phyloP scores from a whole-genome alignment of 2,888 invertebrate species.

The Oxystoma pomonae region DNA sequence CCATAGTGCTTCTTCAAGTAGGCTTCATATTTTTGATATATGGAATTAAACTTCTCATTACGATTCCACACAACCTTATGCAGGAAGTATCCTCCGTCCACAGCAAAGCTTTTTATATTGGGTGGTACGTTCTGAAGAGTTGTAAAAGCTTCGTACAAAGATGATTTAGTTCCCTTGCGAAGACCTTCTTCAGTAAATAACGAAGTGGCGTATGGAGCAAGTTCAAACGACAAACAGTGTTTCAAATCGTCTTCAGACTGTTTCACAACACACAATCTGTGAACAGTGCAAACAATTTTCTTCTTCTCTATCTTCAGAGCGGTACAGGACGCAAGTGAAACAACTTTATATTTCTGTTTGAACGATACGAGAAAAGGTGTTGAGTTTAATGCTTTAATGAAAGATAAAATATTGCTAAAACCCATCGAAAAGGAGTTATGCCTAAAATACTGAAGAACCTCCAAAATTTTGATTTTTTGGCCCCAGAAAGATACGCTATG shows the following conservation, averaged over 20 bases:
- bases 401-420: no score
- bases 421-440: no score
- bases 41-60: not conserved
- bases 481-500: no score
- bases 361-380: no score
- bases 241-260: no score
- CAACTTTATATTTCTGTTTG: not conserved
- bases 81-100: slow-evolving; percentile 36
- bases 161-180: slow-evolving; percentile 1
- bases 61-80: slow-evolving; percentile 35
- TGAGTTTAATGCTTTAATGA: no score
- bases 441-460: no score
- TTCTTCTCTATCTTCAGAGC: slow-evolving; percentile 33
- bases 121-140: not conserved
- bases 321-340: slow-evolving; percentile 15
- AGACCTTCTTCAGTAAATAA: slow-evolving; percentile 3
- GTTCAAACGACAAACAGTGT: not conserved
- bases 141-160: slow-evolving; percentile 1
- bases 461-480: no score
- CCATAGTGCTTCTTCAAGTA: not conserved
- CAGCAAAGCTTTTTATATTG: slow-evolving; percentile 15
- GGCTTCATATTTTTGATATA: slow-evolving; percentile 5
- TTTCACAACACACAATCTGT: not conserved
- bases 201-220: not conserved
- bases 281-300: slow-evolving; percentile 28